Conservation (phyloP, 2,888 invertebrate species). For the Conomelus anceps region DNA sequence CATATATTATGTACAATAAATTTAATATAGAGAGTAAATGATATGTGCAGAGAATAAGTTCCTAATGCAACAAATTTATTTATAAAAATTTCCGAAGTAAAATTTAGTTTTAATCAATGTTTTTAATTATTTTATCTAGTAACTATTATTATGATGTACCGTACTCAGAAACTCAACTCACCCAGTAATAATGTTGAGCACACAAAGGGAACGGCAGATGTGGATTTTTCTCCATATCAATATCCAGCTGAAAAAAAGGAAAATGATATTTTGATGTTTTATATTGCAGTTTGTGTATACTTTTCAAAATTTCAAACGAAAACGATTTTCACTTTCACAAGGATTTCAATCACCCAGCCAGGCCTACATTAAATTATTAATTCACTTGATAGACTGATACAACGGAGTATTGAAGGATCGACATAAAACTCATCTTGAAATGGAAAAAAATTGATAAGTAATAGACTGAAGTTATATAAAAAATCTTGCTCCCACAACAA, state of each 20-base stretch:
- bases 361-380: no score
- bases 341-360: no score
- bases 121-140: background rate
- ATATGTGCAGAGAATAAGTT: no score
- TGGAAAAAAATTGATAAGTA: no score
- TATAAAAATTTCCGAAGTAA: background rate
- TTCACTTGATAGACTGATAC: no score
- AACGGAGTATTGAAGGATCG: no score
- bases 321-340: background rate
- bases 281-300: background rate
- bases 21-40: no score
- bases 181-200: constrained; percentile 35
- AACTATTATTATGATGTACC: background rate
- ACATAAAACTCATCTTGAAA: no score
- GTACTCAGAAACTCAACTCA: constrained; percentile 22
- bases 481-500: no score
- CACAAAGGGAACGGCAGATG: constrained; percentile 33
- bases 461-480: no score
- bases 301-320: background rate
- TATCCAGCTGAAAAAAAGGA: constrained; percentile 40
- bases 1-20: no score
- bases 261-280: constrained; percentile 4
- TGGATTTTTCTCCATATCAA: constrained; percentile 43
- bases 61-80: constrained; percentile 1
- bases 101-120: background rate